These are phyloP conservation scores for Bradypus variegatus DNA, from an alignment of 2,797 vertebrate species.

Conservation along the genomic window DNA sequence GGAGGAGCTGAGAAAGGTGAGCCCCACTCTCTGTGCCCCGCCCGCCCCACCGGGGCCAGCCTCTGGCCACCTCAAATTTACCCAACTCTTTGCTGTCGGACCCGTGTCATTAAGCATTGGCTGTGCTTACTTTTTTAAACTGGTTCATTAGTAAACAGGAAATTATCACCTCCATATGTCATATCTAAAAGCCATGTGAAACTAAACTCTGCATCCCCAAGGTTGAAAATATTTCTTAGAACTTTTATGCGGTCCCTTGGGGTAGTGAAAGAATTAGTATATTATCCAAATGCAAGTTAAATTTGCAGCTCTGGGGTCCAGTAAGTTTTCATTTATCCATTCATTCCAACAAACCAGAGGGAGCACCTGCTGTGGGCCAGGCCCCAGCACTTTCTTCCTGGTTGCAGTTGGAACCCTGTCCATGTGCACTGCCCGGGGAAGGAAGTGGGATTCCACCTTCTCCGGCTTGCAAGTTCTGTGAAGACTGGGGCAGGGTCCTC, in stretches of 20 bases:
- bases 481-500: not conserved
- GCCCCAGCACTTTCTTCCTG: fast-evolving
- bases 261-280: not conserved
- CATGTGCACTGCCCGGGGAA: not conserved
- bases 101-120: fast-evolving
- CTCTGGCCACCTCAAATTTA: fast-evolving
- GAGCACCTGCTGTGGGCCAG: not conserved
- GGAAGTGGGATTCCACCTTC: fast-evolving
- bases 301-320: fast-evolving
- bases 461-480: not conserved
- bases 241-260: not conserved
- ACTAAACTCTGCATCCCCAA: not conserved
- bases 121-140: not conserved
- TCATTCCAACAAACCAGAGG: fast-evolving
- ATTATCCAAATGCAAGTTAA: fast-evolving
- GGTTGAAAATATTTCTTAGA: not conserved
- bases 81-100: not conserved
- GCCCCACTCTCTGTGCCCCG: not conserved
- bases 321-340: not conserved
- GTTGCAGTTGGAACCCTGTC: not conserved
- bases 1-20: slow-evolving; percentile 77
- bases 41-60: no score
- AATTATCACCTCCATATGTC: not conserved
- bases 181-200: not conserved
- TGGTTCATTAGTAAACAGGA: fast-evolving